Percentiles rank a stretch among this genome's conserved stretches.
Evolutionary conservation across 2,888 invertebrate species (phyloP).

Genomic region (Hypena proboscidalis): DNA sequence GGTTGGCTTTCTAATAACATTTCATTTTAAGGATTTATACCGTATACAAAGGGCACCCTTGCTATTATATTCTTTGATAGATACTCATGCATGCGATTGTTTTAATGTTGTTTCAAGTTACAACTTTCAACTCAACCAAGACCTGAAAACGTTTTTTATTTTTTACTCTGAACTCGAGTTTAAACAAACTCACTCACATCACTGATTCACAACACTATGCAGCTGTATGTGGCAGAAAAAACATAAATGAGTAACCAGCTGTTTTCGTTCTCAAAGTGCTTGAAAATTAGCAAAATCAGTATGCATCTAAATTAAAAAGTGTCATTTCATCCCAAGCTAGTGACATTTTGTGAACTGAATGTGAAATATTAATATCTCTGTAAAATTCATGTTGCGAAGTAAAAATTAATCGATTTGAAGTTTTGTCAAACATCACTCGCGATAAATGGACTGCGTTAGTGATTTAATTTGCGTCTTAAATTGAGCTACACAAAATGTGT

Average conservation of each 20-base stretch:
- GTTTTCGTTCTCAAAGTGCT: slow-evolving; percentile 74
- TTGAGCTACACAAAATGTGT: slow-evolving; percentile 60
- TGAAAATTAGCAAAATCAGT: slow-evolving; percentile 69
- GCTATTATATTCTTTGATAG: too few species aligned
- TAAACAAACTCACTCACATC: too few species aligned
- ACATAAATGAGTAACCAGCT: slow-evolving; percentile 75
- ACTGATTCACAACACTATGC: too few species aligned
- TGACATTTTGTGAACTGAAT: slow-evolving; percentile 67
- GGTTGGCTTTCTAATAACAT: too few species aligned
- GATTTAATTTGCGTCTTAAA: slow-evolving; percentile 72
- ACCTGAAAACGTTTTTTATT: too few species aligned
- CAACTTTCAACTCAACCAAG: too few species aligned
- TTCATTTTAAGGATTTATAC: too few species aligned
- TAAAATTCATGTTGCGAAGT: slow-evolving; percentile 56
- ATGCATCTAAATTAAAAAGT: slow-evolving; percentile 81
- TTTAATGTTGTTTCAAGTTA: too few species aligned
- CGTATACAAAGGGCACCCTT: too few species aligned
- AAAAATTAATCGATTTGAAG: slow-evolving; percentile 69
- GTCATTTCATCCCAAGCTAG: slow-evolving; percentile 62
- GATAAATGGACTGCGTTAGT: slow-evolving; percentile 65
- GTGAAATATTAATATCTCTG: slow-evolving; percentile 54
- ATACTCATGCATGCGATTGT: too few species aligned
- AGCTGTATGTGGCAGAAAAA: slow-evolving; percentile 49
- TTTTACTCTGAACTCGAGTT: too few species aligned
- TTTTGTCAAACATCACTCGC: slow-evolving; percentile 69